Percentiles rank a stretch among this genome's conserved stretches.
These are phyloP conservation scores for Leucopternis melanops DNA, from an alignment of 2,113 vertebrate genomes.

Conservation along the genomic window DNA sequence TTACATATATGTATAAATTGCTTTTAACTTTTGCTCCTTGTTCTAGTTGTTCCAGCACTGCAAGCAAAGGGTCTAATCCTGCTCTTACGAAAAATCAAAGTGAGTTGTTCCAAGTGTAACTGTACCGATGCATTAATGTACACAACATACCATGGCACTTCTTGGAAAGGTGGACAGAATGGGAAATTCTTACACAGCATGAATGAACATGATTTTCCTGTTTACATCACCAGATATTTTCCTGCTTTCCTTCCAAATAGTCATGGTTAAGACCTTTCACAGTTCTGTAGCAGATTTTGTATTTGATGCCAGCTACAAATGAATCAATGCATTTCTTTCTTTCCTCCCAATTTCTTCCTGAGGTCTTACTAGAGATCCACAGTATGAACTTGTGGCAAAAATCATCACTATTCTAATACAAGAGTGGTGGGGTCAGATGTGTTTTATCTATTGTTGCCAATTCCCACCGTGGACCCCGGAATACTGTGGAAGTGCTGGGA, in stretches of 20 bases:
- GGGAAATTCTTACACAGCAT: not conserved
- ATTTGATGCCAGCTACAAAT: not conserved
- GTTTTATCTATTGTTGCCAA: not conserved
- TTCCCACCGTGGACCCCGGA: rapidly evolving
- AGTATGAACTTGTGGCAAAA: not conserved
- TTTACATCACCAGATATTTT: not conserved
- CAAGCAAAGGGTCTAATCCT: not conserved
- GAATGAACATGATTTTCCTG: not conserved
- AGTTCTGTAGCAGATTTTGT: not conserved
- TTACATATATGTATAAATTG: not conserved
- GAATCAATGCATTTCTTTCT: not conserved
- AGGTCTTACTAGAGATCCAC: not conserved
- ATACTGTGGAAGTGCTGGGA: not conserved
- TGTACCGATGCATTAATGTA: not conserved
- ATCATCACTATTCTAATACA: not conserved
- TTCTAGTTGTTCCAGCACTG: not conserved
- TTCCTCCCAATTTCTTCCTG: not conserved
- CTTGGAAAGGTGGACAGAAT: not conserved
- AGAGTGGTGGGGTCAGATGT: not conserved
- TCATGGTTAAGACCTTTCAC: not conserved
- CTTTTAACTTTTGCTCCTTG: not conserved
- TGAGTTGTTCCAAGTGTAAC: not conserved
- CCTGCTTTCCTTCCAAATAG: not conserved
- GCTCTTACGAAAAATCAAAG: not conserved
- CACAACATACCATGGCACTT: not conserved